Base-by-base conservation (phyloP, 2,113 vertebrate species). In the Prolemur simus region DNA sequence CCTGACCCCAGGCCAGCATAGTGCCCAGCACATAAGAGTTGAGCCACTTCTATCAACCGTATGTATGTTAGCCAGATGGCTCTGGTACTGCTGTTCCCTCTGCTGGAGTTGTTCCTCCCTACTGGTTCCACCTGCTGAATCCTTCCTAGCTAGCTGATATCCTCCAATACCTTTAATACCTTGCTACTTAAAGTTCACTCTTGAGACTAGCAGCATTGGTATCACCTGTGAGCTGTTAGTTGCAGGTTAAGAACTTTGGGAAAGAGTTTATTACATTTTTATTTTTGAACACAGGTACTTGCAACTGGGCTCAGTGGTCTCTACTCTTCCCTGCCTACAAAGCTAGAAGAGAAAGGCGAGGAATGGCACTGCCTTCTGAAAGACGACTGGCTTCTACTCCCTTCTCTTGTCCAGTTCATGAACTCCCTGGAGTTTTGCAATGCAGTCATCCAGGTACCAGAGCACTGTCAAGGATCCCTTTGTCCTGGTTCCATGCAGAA, bases 401-500 rank as follows among this genome's bases (percentile, higher is more conserved):
- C 99, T 1, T 47, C 99, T 10, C 99, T 99, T 1, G 99, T 99
- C 83, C 99, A 99, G 97, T 99, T 99, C 97, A 99, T 99, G 98
- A 99, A 99, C 98, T 99, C 99, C 1, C 98, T 99, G 91, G 99
- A 99, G 91, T 99, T 99, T 96, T 99, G 99, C 98, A 99, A 99
- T 45, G 99, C 99, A 1, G 99, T 99, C 69, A 99, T 99, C 92
- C 99, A 99, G 99, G 99, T 99, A 97, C 39, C 14, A 6, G 45
- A 49, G 32, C 0, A 0, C 58, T 4, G 0, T 4, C 39, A 12
- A 3, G 37, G 71, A 52, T 5, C 42, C 66, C 32, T 27, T 86
- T 7, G 21, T 6, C 20, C 1, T 0, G 8, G 8, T 52, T 15
- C 29, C 34, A 0, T 4, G 5, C 15, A 17, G 54, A 68, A 17